phyloP scores from a whole-genome alignment of 37 sponge, comb jelly and placozoan species.

The Spongia lamella region DNA sequence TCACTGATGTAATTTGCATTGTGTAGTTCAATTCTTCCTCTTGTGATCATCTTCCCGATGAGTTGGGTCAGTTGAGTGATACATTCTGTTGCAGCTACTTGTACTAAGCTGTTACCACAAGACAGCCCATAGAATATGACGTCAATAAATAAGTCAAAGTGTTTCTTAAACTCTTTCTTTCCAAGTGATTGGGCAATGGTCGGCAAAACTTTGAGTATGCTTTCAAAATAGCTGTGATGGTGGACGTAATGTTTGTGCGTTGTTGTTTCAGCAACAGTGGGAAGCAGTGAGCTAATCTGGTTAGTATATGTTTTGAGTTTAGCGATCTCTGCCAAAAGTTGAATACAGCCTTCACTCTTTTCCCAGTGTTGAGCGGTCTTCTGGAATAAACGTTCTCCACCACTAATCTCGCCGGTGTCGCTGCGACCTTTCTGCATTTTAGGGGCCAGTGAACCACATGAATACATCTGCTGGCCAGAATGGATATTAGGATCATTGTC shows the following conservation, averaged over 20 bases:
- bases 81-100: slow-evolving; percentile 37
- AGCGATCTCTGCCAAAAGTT: slow-evolving; percentile 78
- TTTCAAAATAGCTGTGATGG: slow-evolving; percentile 69
- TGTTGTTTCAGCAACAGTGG: slow-evolving; percentile 58
- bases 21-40: slow-evolving; percentile 67
- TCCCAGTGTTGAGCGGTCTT: slow-evolving; percentile 93
- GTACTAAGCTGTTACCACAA: slow-evolving; percentile 10
- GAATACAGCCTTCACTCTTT: slow-evolving; percentile 87
- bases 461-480: slow-evolving; percentile 78
- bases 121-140: slow-evolving; percentile 51
- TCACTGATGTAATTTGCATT: slow-evolving; percentile 11
- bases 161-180: slow-evolving; percentile 56
- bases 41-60: slow-evolving; percentile 57
- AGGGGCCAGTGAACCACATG: slow-evolving; percentile 95
- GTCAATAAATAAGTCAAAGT: slow-evolving; percentile 54
- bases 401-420: not conserved
- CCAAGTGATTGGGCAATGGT: slow-evolving; percentile 50
- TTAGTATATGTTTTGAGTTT: slow-evolving; percentile 9
- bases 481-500: slow-evolving; percentile 33
- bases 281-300: slow-evolving; percentile 49
- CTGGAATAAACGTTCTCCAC: slow-evolving; percentile 73
- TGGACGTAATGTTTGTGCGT: slow-evolving; percentile 73
- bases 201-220: slow-evolving; percentile 70
- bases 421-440: slow-evolving; percentile 72
- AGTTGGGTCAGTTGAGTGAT: slow-evolving; percentile 28